phyloP scores from a whole-genome alignment of 2,113 vertebrate species.

The Notechis scutatus region DNA sequence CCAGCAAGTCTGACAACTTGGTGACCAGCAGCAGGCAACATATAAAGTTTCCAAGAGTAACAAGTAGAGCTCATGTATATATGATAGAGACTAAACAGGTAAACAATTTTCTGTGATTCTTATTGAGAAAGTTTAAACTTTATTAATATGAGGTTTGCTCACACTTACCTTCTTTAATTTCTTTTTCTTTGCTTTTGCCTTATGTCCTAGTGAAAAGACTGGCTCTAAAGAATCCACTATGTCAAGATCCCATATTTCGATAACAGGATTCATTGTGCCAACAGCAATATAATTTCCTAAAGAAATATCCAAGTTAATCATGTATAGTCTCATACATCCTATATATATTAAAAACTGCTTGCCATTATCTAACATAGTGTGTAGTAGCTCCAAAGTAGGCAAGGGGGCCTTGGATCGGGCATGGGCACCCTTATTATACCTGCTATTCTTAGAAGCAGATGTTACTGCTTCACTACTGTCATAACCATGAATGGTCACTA shows the following conservation, averaged over 20 bases:
- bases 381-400: background rate
- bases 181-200: conserved; percentile 86
- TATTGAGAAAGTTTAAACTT: background rate
- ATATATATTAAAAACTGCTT: background rate
- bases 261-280: conserved; percentile 92
- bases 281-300: conserved; percentile 90
- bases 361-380: background rate
- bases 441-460: background rate
- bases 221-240: conserved; percentile 94
- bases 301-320: conserved; percentile 25
- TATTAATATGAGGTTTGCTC: background rate
- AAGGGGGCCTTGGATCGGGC: background rate
- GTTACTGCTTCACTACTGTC: background rate
- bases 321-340: background rate
- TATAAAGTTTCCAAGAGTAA: background rate
- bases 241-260: conserved; percentile 96
- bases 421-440: background rate
- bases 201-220: conserved; percentile 86
- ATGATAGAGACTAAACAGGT: background rate
- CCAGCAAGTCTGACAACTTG: background rate
- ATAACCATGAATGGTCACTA: background rate
- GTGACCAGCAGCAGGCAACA: background rate
- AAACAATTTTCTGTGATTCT: background rate
- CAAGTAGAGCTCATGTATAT: background rate
- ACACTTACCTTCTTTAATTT: conserved; percentile 83